Evolutionary conservation across 2,113 vertebrate genomes (phyloP), one percentile per base, ranked within the genome.

Genomic region (Plecotus auritus): DNA sequence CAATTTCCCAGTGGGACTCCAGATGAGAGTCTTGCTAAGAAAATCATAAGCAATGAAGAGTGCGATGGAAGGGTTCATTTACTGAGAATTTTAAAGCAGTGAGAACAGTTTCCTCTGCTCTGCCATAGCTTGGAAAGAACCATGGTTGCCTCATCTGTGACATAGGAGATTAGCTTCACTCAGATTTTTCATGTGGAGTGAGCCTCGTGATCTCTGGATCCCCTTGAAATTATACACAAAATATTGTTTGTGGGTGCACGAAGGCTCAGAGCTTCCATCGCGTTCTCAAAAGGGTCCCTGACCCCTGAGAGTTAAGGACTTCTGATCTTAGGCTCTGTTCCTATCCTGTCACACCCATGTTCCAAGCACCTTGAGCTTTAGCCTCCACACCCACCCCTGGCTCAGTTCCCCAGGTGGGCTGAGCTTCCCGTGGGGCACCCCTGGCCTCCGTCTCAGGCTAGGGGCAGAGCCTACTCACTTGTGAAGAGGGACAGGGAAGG

Each of bases 401-500:
- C 67, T 42, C 37, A 40, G 5, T 7, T 2, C 26, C 51, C 85
- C 28, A 1, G 47, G 13, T 7, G 32, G 88, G 7, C 40, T 37
- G 32, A 9, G 70, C 81, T 8, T 40, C 14, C 45, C 10, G 3
- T 0, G 7, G 28, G 45, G 37, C 5, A 13, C 70, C 35, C 10
- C 59, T 45, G 0, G 5, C 37, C 26, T 28, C 12, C 14, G 0
- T 17, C 11, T 64, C 7, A 12, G n/a, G 77, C 9, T 1, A 30
- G 4, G 64, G 35, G 49, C 54, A 47, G 77, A 95, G 86, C 87
- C 91, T 92, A 99, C 99, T 99, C 98, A 99, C 99, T 98, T 85
- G 98, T 98, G 97, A 99, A 99, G 90, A 99, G 99, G 5, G 99
- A 99, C 97, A 99, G 98, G 77, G 98, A 97, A 2, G 97, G 86